Base-by-base conservation (phyloP, 2,113 vertebrate genomes). In the Peromyscus polionotus region DNA sequence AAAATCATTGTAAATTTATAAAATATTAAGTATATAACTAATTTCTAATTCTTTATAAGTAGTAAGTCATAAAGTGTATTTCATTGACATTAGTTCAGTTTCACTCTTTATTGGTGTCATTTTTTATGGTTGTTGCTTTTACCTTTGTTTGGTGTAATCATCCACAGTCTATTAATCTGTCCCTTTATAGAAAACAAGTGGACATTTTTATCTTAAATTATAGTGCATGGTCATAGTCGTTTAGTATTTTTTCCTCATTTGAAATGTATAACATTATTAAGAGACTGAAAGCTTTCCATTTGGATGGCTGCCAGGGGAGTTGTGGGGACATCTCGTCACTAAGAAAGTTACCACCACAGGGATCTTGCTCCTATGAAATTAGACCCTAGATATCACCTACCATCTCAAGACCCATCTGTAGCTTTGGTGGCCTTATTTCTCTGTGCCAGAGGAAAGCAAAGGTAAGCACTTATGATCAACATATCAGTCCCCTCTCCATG, bases 31-130 rank as follows among this genome's bases (percentile, higher is more conserved):
- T 86, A 10, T 57, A 57, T 14, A 83, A 77, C 7, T 88, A 77
- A 72, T 59, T 90, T 88, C 11, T 72, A 72, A 59, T 88, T 86
- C n/a, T 89, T 92, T 77, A 70, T 73, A 36, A 76, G 83, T 28
- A n/a, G 11, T 68, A 92, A 86, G 1, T 9, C n/a, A 87, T 83
- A 42, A 33, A 7, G 9, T 31, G 51, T 51, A 51, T 51, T 51
- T 51, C 51, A 63, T 51, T 94, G 90, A 48, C 70, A 57, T 73
- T 16, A 93, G 4, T 76, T 86, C 51, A 51, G 51, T 51, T 51
- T 51, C 51, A 42, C 7, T 68, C 48, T n/a, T 68, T 26, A 42
- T 1, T 33, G 28, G 11, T 76, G 51, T 51, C 51, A 51, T 90
- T 42, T 79, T 89, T 77, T 28, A 42, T 87, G 51, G 28, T 5